Evolutionary conservation across 2,113 vertebrate species (phyloP).

Genomic region (Opisthocomus hoazin): DNA sequence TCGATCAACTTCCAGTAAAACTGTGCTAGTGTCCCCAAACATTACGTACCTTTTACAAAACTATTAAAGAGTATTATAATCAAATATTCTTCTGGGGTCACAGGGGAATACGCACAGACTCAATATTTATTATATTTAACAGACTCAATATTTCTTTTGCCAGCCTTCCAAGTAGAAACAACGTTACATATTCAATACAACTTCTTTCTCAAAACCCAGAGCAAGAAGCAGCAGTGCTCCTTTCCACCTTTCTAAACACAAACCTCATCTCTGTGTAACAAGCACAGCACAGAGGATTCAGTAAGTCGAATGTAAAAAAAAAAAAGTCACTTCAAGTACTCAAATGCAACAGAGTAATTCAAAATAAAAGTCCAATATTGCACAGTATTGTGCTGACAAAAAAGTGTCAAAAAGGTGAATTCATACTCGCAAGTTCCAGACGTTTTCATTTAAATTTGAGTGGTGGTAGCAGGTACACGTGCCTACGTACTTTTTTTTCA

Average conservation of each 20-base stretch:
- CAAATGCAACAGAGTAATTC: background rate
- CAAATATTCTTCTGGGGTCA: background rate
- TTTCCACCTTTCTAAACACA: background rate
- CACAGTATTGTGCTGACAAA: background rate
- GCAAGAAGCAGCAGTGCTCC: background rate
- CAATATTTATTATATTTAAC: background rate
- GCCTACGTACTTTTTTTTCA: background rate
- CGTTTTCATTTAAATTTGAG: background rate
- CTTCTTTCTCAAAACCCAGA: background rate
- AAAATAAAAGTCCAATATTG: background rate
- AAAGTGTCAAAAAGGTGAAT: background rate
- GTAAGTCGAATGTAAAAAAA: background rate
- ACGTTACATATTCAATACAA: background rate
- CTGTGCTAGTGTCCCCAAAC: background rate
- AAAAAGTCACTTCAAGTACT: background rate
- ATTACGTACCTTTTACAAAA: too few species aligned
- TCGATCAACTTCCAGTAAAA: background rate
- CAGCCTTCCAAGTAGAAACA: background rate
- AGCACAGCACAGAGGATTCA: background rate
- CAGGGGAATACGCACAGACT: fast-evolving
- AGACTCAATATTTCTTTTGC: background rate
- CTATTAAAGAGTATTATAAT: too few species aligned
- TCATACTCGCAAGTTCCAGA: background rate
- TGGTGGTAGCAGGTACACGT: background rate
- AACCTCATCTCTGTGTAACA: background rate